Conservation (phyloP, 1,140 invertebrate genomes). For the roundworm (Caenorhabditis elegans) region DNA sequence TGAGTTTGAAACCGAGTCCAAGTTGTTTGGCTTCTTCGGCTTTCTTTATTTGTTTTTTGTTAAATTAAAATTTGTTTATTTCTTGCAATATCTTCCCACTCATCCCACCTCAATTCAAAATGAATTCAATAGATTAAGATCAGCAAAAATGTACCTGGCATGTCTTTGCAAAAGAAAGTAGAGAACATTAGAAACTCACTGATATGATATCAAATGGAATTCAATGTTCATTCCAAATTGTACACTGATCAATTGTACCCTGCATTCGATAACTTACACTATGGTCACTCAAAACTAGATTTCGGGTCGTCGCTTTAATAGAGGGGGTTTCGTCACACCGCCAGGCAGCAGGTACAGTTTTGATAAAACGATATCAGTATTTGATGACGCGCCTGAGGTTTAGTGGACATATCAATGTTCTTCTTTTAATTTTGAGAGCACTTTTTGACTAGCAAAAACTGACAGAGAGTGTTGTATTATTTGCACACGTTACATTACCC, state of each 20-base stretch:
- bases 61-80: not conserved
- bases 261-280: not conserved
- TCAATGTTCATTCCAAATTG: not conserved
- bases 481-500: not conserved
- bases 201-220: not conserved
- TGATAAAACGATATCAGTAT: not conserved
- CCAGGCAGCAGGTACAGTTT: not conserved
- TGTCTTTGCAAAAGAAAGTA: no score
- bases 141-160: no score
- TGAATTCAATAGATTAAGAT: no score
- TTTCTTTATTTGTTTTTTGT: not conserved
- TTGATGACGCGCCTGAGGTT: not conserved
- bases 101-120: no score
- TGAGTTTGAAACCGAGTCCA: not conserved
- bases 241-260: slow-evolving; percentile 1
- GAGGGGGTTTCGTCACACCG: not conserved
- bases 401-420: slow-evolving; percentile 2
- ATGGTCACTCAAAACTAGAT: slow-evolving; percentile 13
- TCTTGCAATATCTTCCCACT: no score
- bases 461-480: not conserved
- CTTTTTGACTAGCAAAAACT: not conserved
- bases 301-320: not conserved
- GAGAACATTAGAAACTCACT: not conserved
- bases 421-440: not conserved
- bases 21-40: not conserved